Evolutionary conservation across 2,888 invertebrate genomes (phyloP), one percentile per base, ranked within the genome.

Genomic region (Dermolepida albohirtum): DNA sequence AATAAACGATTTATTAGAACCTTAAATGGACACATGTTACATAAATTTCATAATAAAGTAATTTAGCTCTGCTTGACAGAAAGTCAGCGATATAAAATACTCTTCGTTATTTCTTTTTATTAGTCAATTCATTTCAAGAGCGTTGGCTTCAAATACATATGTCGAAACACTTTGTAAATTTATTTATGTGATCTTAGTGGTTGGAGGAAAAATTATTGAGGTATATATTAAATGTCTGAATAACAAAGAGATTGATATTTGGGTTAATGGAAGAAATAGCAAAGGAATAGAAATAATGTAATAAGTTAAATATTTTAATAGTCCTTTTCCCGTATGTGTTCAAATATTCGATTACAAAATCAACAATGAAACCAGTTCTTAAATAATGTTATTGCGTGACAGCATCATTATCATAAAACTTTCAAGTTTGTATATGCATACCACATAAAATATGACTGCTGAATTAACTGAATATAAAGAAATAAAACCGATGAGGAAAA

Each of bases 21-120:
- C 43, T 11, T 49, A 44, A 62, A 43, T 34, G 39, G 11, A 47
- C 59, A 62, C n/a, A 62, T 62, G 59, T 62, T 62, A 34, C 39
- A 62, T 62, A 47, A 62, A 62, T 62, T 47, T 62, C 12, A 47
- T 47, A 47, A 62, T 62, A 47, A 62, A 62, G 27, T 34, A 47
- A 62, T 62, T 34, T 62, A 62, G 47, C 12, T 14, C n/a, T 11
- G 47, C 44, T 39, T 29, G 47, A 62, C 59, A 47, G 44, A 59
- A 43, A 43, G 57, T 29, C 43, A 8, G 41, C 17, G 22, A 57
- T 22, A 17, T 44, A 43, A 43, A 62, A 44, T 34, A 14, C 47
- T 62, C 39, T 16, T 7, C 47, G 34, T 47, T 17, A 39, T 47
- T 47, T 47, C 57, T 47, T 62, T 62, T 47, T 62, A 62, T 62